Evolutionary conservation across 2,888 invertebrate species (phyloP), one percentile per base, ranked within the genome.

Genomic region (Melieria picta): DNA sequence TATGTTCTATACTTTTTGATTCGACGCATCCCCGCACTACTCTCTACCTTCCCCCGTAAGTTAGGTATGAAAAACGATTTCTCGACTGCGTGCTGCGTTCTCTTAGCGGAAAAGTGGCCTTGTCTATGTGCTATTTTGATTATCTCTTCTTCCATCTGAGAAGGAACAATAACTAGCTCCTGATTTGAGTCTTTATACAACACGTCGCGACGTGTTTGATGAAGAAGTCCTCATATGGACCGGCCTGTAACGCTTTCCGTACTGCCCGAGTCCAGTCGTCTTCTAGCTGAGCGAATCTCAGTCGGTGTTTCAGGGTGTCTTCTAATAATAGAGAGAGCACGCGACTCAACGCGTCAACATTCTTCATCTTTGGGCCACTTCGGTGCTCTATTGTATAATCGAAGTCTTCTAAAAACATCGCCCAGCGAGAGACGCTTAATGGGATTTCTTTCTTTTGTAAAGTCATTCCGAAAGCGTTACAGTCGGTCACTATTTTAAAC

Each of bases 241-340:
- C 79, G 63, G 62, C 79, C 77, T 52, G 78, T 78, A 13, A 79
- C 75, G 5, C 46, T 56, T 57, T 77, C 78, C 1, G 30, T 7
- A 7, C 66, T 79, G 10, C 57, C 10, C 57, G 30, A 30, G 57
- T 42, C 57, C 61, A 61, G 7, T 61, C 61, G 30, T 61, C 61
- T 45, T n/a, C n/a, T 43, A 61, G 13, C 45, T 61, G 45, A 4
- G 45, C 61, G 16, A 46, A n/a, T 30, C 13, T 61, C 7, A 61
- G n/a, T 7, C 61, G 61, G 7, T 10, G 46, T 6, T 13, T 5
- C 11, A 74, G 16, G 6, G 61, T 45, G 46, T 74, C 66, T 30
- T 72, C 70, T 0, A 75, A 45, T 16, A 69, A 45, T 7, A 73
- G 30, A 42, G 73, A 72, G 4, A 46, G 30, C 1, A 72, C 16